Evolutionary conservation across 2,888 invertebrate species (phyloP).

Genomic region (Platycnemis pennipes): DNA sequence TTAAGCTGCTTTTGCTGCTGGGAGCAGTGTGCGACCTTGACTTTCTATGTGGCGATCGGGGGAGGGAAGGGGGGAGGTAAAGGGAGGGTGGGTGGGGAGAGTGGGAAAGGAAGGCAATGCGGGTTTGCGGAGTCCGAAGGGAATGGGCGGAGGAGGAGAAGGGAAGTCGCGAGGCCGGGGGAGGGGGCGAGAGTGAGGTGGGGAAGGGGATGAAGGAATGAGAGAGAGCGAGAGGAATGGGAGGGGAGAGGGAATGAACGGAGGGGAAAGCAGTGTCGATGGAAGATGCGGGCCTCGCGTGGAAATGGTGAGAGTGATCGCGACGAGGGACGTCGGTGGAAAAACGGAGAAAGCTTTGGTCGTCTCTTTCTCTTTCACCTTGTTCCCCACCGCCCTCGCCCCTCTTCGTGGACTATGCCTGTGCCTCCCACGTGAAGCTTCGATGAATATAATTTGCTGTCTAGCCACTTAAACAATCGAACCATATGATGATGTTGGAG

Average conservation of each 20-base stretch:
- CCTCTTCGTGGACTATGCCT: too few relatives aligned
- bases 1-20: slow-evolving; percentile 33
- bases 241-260: neutral
- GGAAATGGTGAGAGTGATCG: slow-evolving; percentile 28
- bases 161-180: slow-evolving; percentile 21
- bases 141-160: slow-evolving; percentile 26
- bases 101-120: slow-evolving; percentile 12
- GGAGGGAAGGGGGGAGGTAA: slow-evolving; percentile 4
- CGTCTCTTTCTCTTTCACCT: slow-evolving; percentile 69
- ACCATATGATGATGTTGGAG: too few relatives aligned
- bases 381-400: neutral
- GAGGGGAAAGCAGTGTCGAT: neutral
- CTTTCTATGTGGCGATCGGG: slow-evolving; percentile 45
- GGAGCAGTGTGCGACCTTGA: slow-evolving; percentile 69
- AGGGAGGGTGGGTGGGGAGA: slow-evolving; percentile 38
- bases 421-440: too few relatives aligned
- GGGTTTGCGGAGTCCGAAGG: neutral
- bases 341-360: slow-evolving; percentile 65
- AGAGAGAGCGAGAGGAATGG: neutral
- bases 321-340: neutral
- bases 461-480: too few relatives aligned
- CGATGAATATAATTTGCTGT: too few relatives aligned
- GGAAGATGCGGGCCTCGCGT: neutral
- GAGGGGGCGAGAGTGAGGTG: neutral
- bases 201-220: neutral